phyloP scores from a whole-genome alignment of 2,113 vertebrate genomes.

The Amphiprion percula region DNA sequence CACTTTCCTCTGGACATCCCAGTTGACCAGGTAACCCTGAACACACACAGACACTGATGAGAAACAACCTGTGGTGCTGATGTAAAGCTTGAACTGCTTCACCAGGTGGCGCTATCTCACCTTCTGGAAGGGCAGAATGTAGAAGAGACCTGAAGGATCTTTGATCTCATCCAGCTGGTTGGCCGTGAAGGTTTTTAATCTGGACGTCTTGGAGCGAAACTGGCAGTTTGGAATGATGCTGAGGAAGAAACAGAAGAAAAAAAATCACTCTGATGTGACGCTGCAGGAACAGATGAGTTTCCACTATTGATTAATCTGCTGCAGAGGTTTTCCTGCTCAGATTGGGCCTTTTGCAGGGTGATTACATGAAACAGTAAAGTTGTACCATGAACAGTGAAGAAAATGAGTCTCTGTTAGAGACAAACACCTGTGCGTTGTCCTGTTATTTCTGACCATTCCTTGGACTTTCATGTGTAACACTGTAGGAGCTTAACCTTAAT shows the following conservation, averaged over 20 bases:
- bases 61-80: background rate
- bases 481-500: too few relatives aligned
- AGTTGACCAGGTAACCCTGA: conserved; percentile 98
- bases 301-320: too few relatives aligned
- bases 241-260: background rate
- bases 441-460: too few relatives aligned
- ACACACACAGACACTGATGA: conserved; percentile 37
- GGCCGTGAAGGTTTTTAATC: conserved; percentile 97
- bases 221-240: conserved; percentile 98
- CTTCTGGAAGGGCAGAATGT: conserved; percentile 98
- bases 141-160: conserved; percentile 97
- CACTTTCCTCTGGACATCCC: conserved; percentile 99
- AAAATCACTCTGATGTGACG: background rate
- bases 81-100: background rate
- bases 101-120: conserved; percentile 68
- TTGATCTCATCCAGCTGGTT: conserved; percentile 99
- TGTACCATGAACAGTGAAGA: too few relatives aligned
- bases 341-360: too few relatives aligned
- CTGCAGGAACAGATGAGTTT: too few relatives aligned
- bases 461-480: too few relatives aligned
- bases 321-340: too few relatives aligned
- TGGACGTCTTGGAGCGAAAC: conserved; percentile 96
- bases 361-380: too few relatives aligned
- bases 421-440: too few relatives aligned
- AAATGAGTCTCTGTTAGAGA: too few relatives aligned